Evolutionary conservation across 2,888 invertebrate species (phyloP).

Genomic region (Lordiphosa fenestrarum): DNA sequence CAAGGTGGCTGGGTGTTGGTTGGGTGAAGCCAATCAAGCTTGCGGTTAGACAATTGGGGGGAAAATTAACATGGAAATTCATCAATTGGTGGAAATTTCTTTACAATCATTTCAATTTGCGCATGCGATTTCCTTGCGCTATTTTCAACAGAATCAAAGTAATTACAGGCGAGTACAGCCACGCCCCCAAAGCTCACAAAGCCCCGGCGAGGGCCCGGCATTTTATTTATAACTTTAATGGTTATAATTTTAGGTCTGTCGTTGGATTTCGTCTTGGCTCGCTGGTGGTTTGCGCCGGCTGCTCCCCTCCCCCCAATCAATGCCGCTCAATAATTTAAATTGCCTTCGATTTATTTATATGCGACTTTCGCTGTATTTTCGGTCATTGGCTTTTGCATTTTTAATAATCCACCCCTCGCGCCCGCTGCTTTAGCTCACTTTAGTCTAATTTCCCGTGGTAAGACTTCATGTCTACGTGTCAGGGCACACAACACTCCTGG

Average conservation of each 20-base stretch:
- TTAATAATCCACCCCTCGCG: conserved; percentile 17
- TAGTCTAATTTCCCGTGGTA: conserved; percentile 62
- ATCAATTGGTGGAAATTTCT: background rate
- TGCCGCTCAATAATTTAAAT: conserved; percentile 67
- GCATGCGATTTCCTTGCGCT: conserved; percentile 49
- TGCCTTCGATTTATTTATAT: conserved; percentile 18
- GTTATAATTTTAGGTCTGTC: conserved; percentile 68
- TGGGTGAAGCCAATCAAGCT: conserved; percentile 5
- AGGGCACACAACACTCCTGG: conserved; percentile 31
- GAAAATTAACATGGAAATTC: conserved; percentile 19
- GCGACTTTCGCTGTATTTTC: conserved; percentile 38
- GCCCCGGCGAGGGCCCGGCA: conserved; percentile 13
- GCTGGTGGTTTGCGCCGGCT: conserved; percentile 54
- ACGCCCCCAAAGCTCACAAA: conserved; percentile 42
- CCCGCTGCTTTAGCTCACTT: conserved; percentile 35
- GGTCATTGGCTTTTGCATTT: conserved; percentile 39
- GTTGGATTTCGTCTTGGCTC: conserved; percentile 54
- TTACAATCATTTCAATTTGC: conserved; percentile 43
- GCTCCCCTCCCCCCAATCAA: conserved; percentile 48
- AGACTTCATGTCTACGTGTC: conserved; percentile 60
- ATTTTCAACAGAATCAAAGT: conserved; percentile 62
- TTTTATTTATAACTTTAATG: conserved; percentile 74
- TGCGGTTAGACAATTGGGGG: conserved; percentile 10
- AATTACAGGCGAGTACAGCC: conserved; percentile 52
- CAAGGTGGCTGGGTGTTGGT: background rate